phyloP scores from a whole-genome alignment of 2,888 invertebrate genomes.

The Adineta ricciae region DNA sequence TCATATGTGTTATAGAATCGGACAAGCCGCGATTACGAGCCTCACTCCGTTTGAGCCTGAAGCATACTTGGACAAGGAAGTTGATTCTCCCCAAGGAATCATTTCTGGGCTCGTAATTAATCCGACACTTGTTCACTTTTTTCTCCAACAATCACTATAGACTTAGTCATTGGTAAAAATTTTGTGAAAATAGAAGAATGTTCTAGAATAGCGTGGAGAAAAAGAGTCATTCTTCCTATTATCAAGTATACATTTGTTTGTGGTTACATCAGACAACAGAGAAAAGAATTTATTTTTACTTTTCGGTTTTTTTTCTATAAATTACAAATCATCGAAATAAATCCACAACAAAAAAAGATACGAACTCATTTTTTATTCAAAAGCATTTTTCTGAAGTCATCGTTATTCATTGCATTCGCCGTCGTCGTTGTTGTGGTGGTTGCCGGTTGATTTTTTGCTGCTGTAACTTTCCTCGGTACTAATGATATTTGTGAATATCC shows the following conservation, averaged over 20 bases:
- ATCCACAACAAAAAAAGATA: no score
- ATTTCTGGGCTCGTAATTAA: background rate
- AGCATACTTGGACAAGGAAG: background rate
- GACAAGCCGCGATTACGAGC: background rate
- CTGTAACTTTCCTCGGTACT: background rate
- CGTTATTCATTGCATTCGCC: background rate
- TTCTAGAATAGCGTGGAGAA: no score
- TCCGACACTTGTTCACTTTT: background rate
- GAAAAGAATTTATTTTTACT: background rate
- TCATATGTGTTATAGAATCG: background rate
- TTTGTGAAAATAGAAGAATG: no score
- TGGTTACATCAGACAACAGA: no score
- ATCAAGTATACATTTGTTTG: background rate
- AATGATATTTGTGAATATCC: background rate
- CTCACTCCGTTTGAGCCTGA: background rate
- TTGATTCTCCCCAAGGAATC: background rate
- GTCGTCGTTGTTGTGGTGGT: background rate
- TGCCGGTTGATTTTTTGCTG: background rate
- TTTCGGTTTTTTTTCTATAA: background rate
- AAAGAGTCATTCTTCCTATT: no score
- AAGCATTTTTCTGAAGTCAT: background rate
- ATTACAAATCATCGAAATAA: background rate
- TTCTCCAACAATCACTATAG: no score
- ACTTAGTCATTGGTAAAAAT: no score
- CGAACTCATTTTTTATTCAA: background rate